Base-by-base conservation (phyloP, 30 jellyfish, hydroid and myxozoan species). In the Sanderia malayensis region DNA sequence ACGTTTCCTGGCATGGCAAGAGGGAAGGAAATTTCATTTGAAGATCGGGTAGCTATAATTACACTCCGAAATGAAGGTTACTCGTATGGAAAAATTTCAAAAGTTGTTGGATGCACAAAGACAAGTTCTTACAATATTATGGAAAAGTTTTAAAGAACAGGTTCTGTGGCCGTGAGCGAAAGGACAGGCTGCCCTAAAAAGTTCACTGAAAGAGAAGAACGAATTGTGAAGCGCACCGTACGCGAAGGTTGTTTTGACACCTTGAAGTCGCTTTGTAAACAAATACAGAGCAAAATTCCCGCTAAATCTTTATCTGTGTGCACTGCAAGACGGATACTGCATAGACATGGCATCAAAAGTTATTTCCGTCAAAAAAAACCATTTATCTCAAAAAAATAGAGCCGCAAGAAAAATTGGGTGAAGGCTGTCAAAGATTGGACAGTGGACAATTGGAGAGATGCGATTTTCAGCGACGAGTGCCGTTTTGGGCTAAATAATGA, bases 181-280 rank as follows among this genome's bases (percentile, higher is more conserved):
- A 37, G 52, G 52, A 37, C 52, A 37, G 70, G 70, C 37, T 1
- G 70, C 19, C 32, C 70, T 17, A 58, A 58, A 58, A 22, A 58
- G 24, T 29, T 58, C 24, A 6, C 17, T 58, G 37, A 31, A 10
- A 58, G 34, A 37, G 32, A 22, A 20, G 70, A 58, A 58, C 9
- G 70, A 19, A 19, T 58, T 31, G 70, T 58, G 2, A 58, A 29
- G 11, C 31, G 13, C 19, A 58, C 32, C 17, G 32, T 24, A 4
- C 52, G 52, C 6, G 13, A 13, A 37, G 13, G 13, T 37, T 37
- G 13, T 37, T 37, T 37, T 13, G 6, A 6, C 52, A 37, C 52
- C 52, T 13, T 37, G 10, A 6, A 13, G 6, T 37, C 52, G 13
- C 6, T 37, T 13, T 37, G 52, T 37, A 13, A 13, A 13, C 6